Evolutionary conservation across 2,888 invertebrate species (phyloP).

Genomic region (Deilephila porcellus): DNA sequence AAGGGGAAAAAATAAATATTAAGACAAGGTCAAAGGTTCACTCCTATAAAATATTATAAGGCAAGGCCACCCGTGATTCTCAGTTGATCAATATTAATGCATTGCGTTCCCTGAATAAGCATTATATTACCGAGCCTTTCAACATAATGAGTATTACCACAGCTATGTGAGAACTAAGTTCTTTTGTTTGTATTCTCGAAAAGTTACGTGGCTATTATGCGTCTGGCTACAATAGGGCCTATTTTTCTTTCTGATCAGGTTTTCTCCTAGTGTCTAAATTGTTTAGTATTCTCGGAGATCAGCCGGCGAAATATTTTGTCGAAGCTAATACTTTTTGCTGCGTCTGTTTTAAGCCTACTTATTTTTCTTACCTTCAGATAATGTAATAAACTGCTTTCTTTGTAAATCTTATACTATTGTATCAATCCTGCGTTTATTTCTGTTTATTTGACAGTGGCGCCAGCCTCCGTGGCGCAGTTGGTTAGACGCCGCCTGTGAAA

Average conservation of each 20-base stretch:
- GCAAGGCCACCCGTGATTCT: constrained; percentile 51
- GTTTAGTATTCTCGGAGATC: constrained; percentile 15
- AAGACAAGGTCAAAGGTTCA: constrained; percentile 44
- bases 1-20: constrained; percentile 40
- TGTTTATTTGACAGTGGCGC: too few species aligned
- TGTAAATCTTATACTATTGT: too few species aligned
- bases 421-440: too few species aligned
- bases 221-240: constrained; percentile 1
- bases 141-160: constrained; percentile 63
- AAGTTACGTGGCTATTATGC: constrained; percentile 24
- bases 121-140: constrained; percentile 60
- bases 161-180: constrained; percentile 50
- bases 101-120: constrained; percentile 52
- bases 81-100: constrained; percentile 60
- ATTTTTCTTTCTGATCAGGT: constrained; percentile 27
- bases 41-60: constrained; percentile 47
- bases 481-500: too few species aligned
- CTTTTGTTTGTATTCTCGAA: constrained; percentile 44
- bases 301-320: constrained; percentile 1
- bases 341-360: background rate
- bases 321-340: background rate
- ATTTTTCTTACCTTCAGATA: background rate
- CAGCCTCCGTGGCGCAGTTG: too few species aligned
- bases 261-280: background rate
- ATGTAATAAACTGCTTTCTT: too few species aligned